Conservation (phyloP, 2,888 invertebrate species). For the Fabriciana adippe region DNA sequence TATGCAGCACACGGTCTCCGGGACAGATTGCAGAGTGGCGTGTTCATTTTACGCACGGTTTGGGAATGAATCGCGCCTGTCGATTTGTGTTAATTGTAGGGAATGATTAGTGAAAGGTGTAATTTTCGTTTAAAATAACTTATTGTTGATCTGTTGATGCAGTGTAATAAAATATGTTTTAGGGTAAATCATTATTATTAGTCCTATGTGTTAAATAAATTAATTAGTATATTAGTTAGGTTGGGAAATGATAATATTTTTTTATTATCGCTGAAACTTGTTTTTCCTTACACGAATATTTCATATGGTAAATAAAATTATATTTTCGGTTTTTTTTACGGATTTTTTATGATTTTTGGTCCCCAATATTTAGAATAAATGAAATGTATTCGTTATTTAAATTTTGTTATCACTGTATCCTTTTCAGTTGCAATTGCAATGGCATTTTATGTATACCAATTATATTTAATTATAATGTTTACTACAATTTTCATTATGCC, state of each 20-base stretch:
- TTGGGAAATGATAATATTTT: too few species aligned
- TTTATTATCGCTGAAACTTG: too few species aligned
- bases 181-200: too few species aligned
- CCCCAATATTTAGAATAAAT: too few species aligned
- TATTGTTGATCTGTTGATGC: background rate
- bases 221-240: too few species aligned
- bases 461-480: background rate
- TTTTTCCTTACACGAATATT: too few species aligned
- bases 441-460: background rate
- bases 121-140: constrained; percentile 2
- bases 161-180: too few species aligned
- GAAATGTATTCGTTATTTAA: background rate
- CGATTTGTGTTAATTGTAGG: constrained; percentile 25
- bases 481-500: background rate
- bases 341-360: too few species aligned
- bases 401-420: background rate
- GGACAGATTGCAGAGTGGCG: constrained; percentile 77
- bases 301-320: too few species aligned
- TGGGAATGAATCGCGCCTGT: constrained; percentile 18
- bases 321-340: too few species aligned
- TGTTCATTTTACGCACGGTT: constrained; percentile 48
- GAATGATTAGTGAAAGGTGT: constrained; percentile 14
- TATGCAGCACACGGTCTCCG: constrained; percentile 73
- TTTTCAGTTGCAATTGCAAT: background rate
- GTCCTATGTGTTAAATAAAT: too few species aligned